These are phyloP conservation scores for Octodon degus DNA, from an alignment of 2,113 vertebrate species.

Conservation along the genomic window DNA sequence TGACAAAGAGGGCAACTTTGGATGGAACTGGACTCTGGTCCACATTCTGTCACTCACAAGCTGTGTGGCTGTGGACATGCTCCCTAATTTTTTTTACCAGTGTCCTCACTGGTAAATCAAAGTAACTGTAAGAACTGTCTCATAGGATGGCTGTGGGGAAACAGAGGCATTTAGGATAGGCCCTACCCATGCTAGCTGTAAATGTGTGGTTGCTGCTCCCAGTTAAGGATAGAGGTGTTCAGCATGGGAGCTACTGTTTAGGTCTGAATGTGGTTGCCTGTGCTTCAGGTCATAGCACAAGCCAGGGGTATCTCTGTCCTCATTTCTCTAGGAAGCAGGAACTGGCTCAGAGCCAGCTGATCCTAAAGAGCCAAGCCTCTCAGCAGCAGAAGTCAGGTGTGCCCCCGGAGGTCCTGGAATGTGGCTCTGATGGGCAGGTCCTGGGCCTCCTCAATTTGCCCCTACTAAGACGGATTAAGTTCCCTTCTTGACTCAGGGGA, in stretches of 20 bases:
- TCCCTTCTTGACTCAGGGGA: background rate
- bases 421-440: background rate
- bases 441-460: background rate
- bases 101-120: background rate
- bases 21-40: background rate
- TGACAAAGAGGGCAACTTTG: background rate
- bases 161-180: background rate
- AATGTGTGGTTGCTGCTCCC: background rate
- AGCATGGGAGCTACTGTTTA: too few species aligned
- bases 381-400: background rate
- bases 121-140: background rate
- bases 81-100: accelerated
- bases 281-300: background rate
- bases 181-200: too few species aligned
- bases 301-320: background rate
- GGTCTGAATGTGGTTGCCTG: background rate
- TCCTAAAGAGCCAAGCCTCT: background rate
- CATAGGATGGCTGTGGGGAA: background rate
- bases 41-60: background rate
- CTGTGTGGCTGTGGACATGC: background rate
- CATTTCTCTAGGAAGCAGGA: background rate
- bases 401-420: background rate
- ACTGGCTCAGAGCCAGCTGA: background rate
- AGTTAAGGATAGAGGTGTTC: background rate
- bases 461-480: background rate